Base-by-base conservation (phyloP, 2,888 invertebrate genomes). In the Idaea dimidiata region DNA sequence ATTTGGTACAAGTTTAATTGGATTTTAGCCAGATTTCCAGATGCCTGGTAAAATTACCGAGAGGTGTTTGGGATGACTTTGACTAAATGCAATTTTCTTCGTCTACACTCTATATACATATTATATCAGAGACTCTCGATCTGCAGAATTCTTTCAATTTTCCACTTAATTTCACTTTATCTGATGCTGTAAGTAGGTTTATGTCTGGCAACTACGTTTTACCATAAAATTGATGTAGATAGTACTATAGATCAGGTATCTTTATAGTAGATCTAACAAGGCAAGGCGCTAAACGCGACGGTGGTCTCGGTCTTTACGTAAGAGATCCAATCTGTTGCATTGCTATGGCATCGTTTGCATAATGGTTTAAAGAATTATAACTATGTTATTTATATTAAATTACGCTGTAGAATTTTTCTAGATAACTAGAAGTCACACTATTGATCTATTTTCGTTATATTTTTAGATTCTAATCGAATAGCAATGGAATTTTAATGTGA, bases 171-270 rank as follows among this genome's bases (percentile, higher is more conserved):
- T 17, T 56, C 54, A 54, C 16, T 8, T 54, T 54, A 54, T 56
- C 56, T 56, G 56, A 56, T 54, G 57, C 5, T 17, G 43, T 32
- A 65, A 61, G n/a, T 64, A 63, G 67, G 60, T 67, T 66, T 63
- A 66, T 32, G 64, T 64, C 67, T 67, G 62, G 63, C 65, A 66
- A 17, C 58, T 59, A 18, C 58, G 54, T 16, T 54, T 62, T 57
- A 56, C 62, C 56, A 58, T 67, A 64, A 66, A 65, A 64, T 66
- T 62, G 32, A 63, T 64, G 57, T 61, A 66, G 62, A 5, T 24
- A 24, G 24, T 24, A 3, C 24, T 24, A 24, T 24, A 16, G 24
- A 58, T 24, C 24, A 43, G 43, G 8, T 43, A 43, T 43, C 43
- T 43, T 14, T 14, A 14, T 8, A 43, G 43, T 43, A 14, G 43